These are phyloP conservation scores for Dendroctonus valens DNA, from an alignment of 1,140 invertebrate genomes.

Conservation along the genomic window DNA sequence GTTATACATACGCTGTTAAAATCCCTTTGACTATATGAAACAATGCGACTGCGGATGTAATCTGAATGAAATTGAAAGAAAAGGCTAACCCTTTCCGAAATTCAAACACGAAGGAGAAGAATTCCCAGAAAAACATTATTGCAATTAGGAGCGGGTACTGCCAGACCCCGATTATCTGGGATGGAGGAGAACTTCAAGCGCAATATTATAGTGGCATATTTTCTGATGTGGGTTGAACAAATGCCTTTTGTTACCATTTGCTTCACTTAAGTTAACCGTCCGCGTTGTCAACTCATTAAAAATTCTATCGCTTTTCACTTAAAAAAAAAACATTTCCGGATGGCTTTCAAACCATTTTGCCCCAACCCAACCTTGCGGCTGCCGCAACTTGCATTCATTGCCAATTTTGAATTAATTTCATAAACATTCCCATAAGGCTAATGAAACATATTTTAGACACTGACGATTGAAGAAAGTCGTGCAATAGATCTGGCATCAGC, in stretches of 20 bases:
- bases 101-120: slow-evolving; percentile 2
- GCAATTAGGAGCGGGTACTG: slow-evolving; percentile 23
- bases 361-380: too few relatives aligned
- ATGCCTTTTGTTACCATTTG: slow-evolving; percentile 46
- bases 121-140: slow-evolving; percentile 23
- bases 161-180: slow-evolving; percentile 25
- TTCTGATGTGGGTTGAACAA: slow-evolving; percentile 47
- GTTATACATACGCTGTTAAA: too few relatives aligned
- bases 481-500: too few relatives aligned
- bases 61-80: slow-evolving; percentile 13
- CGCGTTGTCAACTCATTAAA: background rate
- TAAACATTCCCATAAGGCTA: too few relatives aligned
- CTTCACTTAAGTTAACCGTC: slow-evolving; percentile 1
- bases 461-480: too few relatives aligned
- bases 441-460: too few relatives aligned
- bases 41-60: slow-evolving; percentile 1
- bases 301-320: too few relatives aligned
- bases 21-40: background rate
- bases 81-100: slow-evolving; percentile 8
- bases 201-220: slow-evolving; percentile 49
- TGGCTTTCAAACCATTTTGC: too few relatives aligned
- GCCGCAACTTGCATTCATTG: too few relatives aligned
- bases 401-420: too few relatives aligned
- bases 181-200: slow-evolving; percentile 48
- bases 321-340: too few relatives aligned